These are phyloP conservation scores for Candoia aspera DNA, from an alignment of 2,113 vertebrate species.

Conservation along the genomic window DNA sequence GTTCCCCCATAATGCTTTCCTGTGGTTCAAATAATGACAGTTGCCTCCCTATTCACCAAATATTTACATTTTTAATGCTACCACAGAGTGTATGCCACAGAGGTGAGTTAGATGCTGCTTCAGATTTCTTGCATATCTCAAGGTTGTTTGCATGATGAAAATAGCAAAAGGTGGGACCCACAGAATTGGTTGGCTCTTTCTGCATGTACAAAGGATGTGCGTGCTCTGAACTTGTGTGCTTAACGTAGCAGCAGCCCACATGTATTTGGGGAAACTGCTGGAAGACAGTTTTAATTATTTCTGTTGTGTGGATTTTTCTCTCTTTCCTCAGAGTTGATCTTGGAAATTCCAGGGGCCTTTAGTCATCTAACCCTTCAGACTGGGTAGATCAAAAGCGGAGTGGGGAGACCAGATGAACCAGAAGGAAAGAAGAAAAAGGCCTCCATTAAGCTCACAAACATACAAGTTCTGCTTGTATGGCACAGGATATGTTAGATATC, in stretches of 20 bases:
- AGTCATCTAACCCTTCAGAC: not conserved
- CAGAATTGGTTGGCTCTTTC: not conserved
- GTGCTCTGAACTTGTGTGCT: not conserved
- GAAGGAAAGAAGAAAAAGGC: not conserved
- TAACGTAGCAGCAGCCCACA: not conserved
- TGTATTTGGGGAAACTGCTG: not conserved
- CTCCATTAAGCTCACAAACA: not conserved
- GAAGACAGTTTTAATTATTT: not conserved
- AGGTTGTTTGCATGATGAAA: not conserved
- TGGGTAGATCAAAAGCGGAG: not conserved
- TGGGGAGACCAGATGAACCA: not conserved
- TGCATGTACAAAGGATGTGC: not conserved
- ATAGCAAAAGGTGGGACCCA: not conserved
- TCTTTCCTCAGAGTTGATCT: not conserved
- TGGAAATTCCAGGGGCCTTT: not conserved
- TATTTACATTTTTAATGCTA: conserved; percentile 14
- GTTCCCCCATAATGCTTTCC: conserved; percentile 12
- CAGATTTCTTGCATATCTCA: not conserved
- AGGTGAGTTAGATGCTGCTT: not conserved
- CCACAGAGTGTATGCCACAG: not conserved
- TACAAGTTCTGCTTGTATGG: not conserved
- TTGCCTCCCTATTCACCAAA: not conserved
- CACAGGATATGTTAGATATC: not conserved
- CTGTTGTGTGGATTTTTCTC: not conserved
- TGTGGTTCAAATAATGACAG: conserved; percentile 14